These are phyloP conservation scores for Malurus elegans DNA, from an alignment of 2,113 vertebrate species.

Conservation along the genomic window DNA sequence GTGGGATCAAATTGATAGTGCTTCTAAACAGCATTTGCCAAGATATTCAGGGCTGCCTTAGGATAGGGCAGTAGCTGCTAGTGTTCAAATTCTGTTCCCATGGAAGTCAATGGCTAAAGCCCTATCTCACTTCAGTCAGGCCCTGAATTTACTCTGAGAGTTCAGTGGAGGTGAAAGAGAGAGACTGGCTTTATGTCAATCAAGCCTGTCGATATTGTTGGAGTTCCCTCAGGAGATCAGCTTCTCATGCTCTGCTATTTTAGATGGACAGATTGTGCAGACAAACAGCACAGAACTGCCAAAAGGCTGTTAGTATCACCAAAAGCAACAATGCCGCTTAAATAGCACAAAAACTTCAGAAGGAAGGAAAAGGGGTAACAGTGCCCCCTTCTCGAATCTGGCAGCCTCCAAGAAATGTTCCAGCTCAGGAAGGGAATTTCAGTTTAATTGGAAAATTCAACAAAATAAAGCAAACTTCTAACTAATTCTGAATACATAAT, in stretches of 20 bases:
- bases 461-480: neutral
- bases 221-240: conserved; percentile 30
- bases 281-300: neutral
- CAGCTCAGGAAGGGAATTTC: conserved; percentile 5
- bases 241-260: conserved; percentile 16
- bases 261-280: conserved; percentile 1
- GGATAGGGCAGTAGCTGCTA: neutral
- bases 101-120: conserved; percentile 19
- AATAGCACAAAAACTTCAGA: neutral
- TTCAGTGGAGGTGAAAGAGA: conserved; percentile 30
- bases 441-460: conserved; percentile 14
- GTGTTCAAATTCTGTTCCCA: conserved; percentile 15
- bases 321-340: neutral
- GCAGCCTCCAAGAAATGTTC: neutral
- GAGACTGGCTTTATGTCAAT: conserved; percentile 9
- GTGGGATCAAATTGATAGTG: conserved; percentile 22
- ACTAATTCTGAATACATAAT: conserved; percentile 14
- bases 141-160: conserved; percentile 8
- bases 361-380: neutral
- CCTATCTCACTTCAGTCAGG: conserved; percentile 5
- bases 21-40: conserved; percentile 51
- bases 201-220: conserved; percentile 2
- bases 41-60: conserved; percentile 37
- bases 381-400: neutral
- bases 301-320: neutral